Percentiles rank a stretch among this genome's conserved stretches.
Evolutionary conservation across 2,113 vertebrate species (phyloP).

Genomic region (Alexandromys fortis): DNA sequence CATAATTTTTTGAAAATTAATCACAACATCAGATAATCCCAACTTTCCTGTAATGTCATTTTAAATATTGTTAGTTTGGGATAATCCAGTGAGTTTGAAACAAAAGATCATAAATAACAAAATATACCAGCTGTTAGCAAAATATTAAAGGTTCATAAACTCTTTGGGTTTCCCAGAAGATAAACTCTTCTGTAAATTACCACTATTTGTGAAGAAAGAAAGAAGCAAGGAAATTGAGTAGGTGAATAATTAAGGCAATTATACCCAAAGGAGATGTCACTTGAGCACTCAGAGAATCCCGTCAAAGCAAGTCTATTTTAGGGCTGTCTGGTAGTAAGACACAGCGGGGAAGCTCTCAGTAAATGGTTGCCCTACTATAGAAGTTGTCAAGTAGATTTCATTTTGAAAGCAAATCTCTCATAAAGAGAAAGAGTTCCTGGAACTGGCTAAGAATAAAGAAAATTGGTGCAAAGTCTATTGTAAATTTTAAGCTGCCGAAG

Average conservation of each 20-base stretch:
- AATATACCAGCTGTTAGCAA: not conserved
- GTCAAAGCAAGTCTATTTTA: conserved; percentile 49
- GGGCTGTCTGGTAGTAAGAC: conserved; percentile 52
- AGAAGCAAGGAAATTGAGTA: not conserved
- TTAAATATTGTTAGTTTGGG: conserved; percentile 12
- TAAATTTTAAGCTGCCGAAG: not conserved
- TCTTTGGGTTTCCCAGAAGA: conserved; percentile 37
- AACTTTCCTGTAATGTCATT: not conserved
- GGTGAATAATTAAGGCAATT: conserved; percentile 68
- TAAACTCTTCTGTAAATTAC: conserved; percentile 31
- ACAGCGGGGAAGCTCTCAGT: conserved; percentile 26
- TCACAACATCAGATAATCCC: not conserved
- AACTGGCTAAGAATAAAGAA: conserved; percentile 39
- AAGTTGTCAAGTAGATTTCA: conserved; percentile 59
- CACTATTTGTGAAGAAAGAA: not conserved
- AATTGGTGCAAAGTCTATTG: not conserved
- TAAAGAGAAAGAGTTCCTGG: not conserved
- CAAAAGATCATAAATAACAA: conserved; percentile 47
- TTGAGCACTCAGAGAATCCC: conserved; percentile 36
- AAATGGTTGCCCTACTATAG: conserved; percentile 40
- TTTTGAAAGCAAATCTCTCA: conserved; percentile 59
- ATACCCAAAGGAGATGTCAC: conserved; percentile 62
- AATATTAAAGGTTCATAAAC: not conserved
- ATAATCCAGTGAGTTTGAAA: not conserved
- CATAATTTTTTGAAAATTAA: conserved; percentile 37